phyloP scores from a whole-genome alignment of 2,797 vertebrate species.

The Cirrhinus mrigala region DNA sequence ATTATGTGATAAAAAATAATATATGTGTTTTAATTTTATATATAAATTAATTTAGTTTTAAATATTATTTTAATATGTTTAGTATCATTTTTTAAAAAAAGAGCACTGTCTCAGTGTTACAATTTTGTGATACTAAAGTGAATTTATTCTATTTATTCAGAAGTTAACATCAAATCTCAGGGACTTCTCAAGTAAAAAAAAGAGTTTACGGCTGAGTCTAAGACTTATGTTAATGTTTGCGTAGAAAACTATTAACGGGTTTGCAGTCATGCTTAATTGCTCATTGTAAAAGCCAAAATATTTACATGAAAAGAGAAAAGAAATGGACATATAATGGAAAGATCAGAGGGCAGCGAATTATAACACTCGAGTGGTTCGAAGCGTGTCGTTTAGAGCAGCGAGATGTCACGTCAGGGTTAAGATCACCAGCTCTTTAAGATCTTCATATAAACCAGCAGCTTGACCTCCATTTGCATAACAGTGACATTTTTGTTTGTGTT shows the following conservation, averaged over 20 bases:
- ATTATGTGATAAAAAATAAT: no score
- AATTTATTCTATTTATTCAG: background rate
- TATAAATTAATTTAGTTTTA: no score
- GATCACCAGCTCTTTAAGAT: slow-evolving; percentile 38
- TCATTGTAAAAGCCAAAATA: background rate
- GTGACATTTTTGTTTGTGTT: slow-evolving; percentile 28
- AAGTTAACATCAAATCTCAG: background rate
- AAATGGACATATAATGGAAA: background rate
- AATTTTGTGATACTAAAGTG: background rate
- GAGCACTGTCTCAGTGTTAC: background rate
- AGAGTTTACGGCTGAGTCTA: background rate
- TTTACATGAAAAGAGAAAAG: slow-evolving; percentile 24
- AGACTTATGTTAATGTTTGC: background rate
- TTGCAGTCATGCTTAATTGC: background rate
- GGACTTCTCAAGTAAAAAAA: background rate
- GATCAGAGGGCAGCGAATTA: background rate
- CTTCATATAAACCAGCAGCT: slow-evolving; percentile 32
- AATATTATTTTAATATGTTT: no score
- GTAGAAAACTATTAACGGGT: background rate
- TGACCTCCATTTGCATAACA: slow-evolving; percentile 60
- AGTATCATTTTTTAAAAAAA: no score
- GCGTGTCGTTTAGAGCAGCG: background rate
- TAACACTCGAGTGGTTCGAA: background rate
- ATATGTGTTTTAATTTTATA: no score
- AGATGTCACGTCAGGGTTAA: slow-evolving; percentile 26